Evolutionary conservation across 2,113 vertebrate genomes (phyloP).

Genomic region (Brachypodius melanocephalos): DNA sequence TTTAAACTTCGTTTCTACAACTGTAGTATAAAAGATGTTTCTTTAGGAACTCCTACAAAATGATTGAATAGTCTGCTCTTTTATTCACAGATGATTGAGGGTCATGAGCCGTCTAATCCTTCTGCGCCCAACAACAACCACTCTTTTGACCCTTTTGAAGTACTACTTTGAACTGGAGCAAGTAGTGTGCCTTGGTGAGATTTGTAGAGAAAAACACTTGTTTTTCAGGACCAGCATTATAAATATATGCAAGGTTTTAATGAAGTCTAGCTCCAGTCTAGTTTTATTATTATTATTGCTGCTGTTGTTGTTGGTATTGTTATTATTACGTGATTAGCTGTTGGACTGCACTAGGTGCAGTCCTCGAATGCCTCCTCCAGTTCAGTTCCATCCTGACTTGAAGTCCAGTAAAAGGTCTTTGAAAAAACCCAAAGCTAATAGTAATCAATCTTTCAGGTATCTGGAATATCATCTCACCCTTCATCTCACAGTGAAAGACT

Average conservation of each 20-base stretch:
- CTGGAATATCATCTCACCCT: not conserved
- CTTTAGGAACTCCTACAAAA: not conserved
- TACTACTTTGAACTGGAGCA: not conserved
- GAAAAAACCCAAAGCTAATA: not conserved
- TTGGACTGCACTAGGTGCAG: not conserved
- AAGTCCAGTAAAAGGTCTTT: not conserved
- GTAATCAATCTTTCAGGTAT: not conserved
- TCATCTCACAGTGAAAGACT: not conserved
- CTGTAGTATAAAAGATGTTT: not conserved
- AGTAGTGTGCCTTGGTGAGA: not conserved
- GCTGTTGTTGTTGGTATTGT: not conserved
- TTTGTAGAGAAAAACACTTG: not conserved
- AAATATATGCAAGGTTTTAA: not conserved
- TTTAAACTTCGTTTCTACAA: not conserved
- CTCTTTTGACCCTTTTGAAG: not conserved
- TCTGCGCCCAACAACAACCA: accelerated
- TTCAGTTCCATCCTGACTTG: not conserved
- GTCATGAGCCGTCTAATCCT: not conserved
- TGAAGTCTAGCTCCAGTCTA: not conserved
- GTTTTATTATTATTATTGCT: not conserved
- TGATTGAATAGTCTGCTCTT: not conserved
- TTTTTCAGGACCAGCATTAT: not conserved
- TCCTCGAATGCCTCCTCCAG: not conserved
- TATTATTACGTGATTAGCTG: not conserved
- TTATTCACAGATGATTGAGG: not conserved